Conservation (phyloP, 2,888 invertebrate species). For the Scrobipalpa atriplicella region DNA sequence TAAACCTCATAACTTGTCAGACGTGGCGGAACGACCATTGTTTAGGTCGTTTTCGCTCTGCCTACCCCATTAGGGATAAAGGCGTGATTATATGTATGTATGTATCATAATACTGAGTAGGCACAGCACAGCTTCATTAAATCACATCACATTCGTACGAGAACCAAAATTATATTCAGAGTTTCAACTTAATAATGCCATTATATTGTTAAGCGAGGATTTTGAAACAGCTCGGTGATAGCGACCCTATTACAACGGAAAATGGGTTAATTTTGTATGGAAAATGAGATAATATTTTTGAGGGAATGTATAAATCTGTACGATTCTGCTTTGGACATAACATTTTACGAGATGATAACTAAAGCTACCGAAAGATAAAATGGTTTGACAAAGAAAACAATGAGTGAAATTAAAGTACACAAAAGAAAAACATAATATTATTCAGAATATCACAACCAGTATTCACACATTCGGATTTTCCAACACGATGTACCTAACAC, state of each 20-base stretch:
- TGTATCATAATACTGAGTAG: not conserved
- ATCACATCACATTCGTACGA: not conserved
- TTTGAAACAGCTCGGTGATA: not conserved
- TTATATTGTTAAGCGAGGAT: not conserved
- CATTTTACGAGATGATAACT: not conserved
- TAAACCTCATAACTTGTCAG: too few relatives aligned
- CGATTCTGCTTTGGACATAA: not conserved
- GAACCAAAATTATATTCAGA: not conserved
- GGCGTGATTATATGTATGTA: too few relatives aligned
- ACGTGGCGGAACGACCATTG: too few relatives aligned
- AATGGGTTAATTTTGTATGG: not conserved
- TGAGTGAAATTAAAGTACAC: too few relatives aligned
- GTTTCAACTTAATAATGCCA: not conserved
- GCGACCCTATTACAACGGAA: not conserved
- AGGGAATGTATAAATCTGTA: not conserved
- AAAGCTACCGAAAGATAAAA: too few relatives aligned
- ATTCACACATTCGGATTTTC: too few relatives aligned
- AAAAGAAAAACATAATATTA: too few relatives aligned
- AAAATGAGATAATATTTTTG: not conserved
- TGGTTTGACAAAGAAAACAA: too few relatives aligned
- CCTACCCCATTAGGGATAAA: too few relatives aligned
- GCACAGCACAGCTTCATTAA: not conserved
- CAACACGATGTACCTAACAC: too few relatives aligned
- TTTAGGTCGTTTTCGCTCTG: too few relatives aligned
- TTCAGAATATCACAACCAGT: too few relatives aligned